phyloP scores from a whole-genome alignment of 2,888 invertebrate species.

The Dynastes tityus region DNA sequence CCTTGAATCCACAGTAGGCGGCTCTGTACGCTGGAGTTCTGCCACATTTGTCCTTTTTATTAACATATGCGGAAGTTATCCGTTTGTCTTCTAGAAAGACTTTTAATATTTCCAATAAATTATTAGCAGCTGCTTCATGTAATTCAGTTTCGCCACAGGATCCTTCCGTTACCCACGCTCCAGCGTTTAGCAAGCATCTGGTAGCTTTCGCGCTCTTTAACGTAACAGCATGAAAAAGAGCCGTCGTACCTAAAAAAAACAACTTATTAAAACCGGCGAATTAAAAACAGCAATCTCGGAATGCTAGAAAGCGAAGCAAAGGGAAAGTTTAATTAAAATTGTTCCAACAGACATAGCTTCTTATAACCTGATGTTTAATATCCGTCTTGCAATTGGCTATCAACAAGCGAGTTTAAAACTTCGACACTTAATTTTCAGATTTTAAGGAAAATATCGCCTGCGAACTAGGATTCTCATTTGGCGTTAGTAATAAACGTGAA shows the following conservation, averaged over 20 bases:
- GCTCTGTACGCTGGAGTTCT: slow-evolving; percentile 74
- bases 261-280: background rate
- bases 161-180: slow-evolving; percentile 64
- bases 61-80: slow-evolving; percentile 59
- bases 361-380: no score
- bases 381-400: no score
- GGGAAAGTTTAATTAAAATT: background rate
- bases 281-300: slow-evolving; percentile 1
- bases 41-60: slow-evolving; percentile 63
- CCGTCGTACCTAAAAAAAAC: slow-evolving; percentile 62
- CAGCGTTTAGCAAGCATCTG: slow-evolving; percentile 64
- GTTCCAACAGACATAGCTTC: no score
- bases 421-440: no score
- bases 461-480: no score
- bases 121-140: slow-evolving; percentile 67
- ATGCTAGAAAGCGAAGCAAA: background rate
- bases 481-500: no score
- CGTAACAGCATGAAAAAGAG: slow-evolving; percentile 68
- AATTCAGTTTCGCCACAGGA: slow-evolving; percentile 66
- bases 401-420: no score
- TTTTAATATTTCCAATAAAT: slow-evolving; percentile 60
- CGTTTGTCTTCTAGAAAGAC: slow-evolving; percentile 60
- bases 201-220: slow-evolving; percentile 65
- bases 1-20: slow-evolving; percentile 71
- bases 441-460: no score